Evolutionary conservation across 1,140 invertebrate species (phyloP), one percentile per base, ranked within the genome.

Genomic region (Cyrtorhinus lividipennis): DNA sequence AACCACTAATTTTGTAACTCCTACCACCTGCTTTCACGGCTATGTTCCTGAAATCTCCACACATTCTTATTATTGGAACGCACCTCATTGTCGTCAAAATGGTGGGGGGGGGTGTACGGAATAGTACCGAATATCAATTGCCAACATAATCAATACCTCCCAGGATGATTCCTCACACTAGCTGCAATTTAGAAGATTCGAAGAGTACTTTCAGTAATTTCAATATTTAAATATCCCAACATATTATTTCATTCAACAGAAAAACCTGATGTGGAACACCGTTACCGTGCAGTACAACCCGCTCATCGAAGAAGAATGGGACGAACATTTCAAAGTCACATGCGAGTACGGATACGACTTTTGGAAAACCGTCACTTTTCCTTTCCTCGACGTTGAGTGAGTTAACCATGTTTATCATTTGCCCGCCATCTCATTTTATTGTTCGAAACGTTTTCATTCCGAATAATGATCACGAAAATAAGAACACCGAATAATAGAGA

Each of bases 211-310:
- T 15, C 30, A 38, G n/a, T n/a, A 5, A 38, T 15, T 8, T 38
- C 5, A 38, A 38, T 38, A 38, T 38, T 38, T 15, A 38, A 8
- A 8, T 38, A 8, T 38, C 15, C 15, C 30, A 38, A 38, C 5
- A 38, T 8, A 38, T 38, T 38, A 38, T 38, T 5, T 8, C 15
- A 8, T 15, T 38, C 15, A 8, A 38, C 73, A 88, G 83, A 88
- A 93, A 82, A 92, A 94, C 73, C 84, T 93, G 66, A 94, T 94
- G 91, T 94, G 91, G 90, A 95, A 95, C 72, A 95, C 91, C 1
- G 85, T 94, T 44, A 94, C 90, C 1, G 90, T 94, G 23, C 92
- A 95, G 70, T 95, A 95, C 74, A 95, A 94, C 75, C 83, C 90
- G 0, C 73, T 94, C 57, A 95, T 95, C 64, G 91, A 95, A 72